Conservation (phyloP, 2,797 vertebrate genomes). For the Smutsia gigantea region DNA sequence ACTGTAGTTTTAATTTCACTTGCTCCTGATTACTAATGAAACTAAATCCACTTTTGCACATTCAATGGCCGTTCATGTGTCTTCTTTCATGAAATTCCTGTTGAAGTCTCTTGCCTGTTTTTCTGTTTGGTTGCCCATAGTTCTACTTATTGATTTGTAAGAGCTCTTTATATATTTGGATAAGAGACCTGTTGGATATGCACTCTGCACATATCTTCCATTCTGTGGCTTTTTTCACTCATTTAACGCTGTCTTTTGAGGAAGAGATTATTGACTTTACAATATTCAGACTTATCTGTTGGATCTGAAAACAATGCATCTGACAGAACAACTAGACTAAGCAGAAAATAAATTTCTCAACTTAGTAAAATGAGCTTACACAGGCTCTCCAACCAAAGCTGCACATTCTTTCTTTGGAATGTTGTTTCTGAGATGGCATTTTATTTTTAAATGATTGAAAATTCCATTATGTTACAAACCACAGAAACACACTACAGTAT, state of each 20-base stretch:
- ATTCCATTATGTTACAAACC: slow-evolving; percentile 24
- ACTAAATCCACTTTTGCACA: neutral
- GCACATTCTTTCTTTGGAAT: slow-evolving; percentile 45
- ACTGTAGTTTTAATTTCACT: slow-evolving; percentile 58
- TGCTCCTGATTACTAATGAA: slow-evolving; percentile 49
- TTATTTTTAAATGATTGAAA: slow-evolving; percentile 43
- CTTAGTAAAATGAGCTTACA: slow-evolving; percentile 42
- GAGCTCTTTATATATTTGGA: slow-evolving; percentile 45
- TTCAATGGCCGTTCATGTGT: neutral
- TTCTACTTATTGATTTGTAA: slow-evolving; percentile 38
- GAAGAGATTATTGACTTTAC: slow-evolving; percentile 39
- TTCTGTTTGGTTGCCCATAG: slow-evolving; percentile 11
- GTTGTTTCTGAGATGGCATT: slow-evolving; percentile 51
- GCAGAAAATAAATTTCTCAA: slow-evolving; percentile 59
- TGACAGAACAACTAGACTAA: slow-evolving; percentile 14
- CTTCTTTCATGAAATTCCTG: slow-evolving; percentile 26
- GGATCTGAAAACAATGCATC: slow-evolving; percentile 38
- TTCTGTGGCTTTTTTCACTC: neutral
- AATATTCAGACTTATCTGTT: slow-evolving; percentile 25
- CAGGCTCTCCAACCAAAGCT: slow-evolving; percentile 3
- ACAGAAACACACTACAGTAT: slow-evolving; percentile 37
- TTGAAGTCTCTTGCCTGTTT: slow-evolving; percentile 31
- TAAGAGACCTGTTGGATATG: neutral
- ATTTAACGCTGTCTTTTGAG: neutral
- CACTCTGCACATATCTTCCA: neutral